Percentiles rank a stretch among this genome's conserved stretches.
Evolutionary conservation across 2,113 vertebrate genomes (phyloP).

Genomic region (Scopus umbretta): DNA sequence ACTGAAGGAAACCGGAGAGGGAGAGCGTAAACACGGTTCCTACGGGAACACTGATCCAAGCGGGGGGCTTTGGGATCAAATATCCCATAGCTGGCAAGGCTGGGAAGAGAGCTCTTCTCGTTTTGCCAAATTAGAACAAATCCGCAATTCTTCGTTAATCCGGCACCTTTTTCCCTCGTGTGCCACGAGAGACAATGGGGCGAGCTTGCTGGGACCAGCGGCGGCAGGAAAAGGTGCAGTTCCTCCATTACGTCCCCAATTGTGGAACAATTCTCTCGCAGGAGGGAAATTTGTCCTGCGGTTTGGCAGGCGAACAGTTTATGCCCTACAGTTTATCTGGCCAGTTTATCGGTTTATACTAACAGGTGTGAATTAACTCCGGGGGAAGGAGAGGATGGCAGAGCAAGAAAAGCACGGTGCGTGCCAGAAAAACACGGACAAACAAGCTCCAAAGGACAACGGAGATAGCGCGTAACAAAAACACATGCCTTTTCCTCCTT

Average conservation of each 20-base stretch:
- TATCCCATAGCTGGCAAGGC: neutral
- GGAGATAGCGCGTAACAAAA: neutral
- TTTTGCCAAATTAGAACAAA: neutral
- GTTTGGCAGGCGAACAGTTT: neutral
- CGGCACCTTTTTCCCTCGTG: neutral
- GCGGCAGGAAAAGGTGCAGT: neutral
- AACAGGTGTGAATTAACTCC: conserved; percentile 27
- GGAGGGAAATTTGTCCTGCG: neutral
- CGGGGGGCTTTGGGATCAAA: neutral
- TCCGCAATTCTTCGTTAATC: accelerated
- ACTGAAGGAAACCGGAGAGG: neutral
- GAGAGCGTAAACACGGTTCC: neutral
- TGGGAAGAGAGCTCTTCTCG: neutral
- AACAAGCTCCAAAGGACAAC: neutral
- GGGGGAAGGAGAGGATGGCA: neutral
- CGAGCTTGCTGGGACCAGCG: neutral
- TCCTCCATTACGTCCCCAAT: neutral
- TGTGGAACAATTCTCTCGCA: neutral
- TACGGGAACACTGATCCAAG: accelerated
- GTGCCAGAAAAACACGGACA: neutral
- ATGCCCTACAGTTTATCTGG: neutral
- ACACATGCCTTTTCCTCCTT: neutral
- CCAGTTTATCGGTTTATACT: neutral
- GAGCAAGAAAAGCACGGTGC: neutral
- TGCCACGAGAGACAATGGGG: accelerated